Conservation (phyloP, 2,888 invertebrate species). For the Morpho deidamia region DNA sequence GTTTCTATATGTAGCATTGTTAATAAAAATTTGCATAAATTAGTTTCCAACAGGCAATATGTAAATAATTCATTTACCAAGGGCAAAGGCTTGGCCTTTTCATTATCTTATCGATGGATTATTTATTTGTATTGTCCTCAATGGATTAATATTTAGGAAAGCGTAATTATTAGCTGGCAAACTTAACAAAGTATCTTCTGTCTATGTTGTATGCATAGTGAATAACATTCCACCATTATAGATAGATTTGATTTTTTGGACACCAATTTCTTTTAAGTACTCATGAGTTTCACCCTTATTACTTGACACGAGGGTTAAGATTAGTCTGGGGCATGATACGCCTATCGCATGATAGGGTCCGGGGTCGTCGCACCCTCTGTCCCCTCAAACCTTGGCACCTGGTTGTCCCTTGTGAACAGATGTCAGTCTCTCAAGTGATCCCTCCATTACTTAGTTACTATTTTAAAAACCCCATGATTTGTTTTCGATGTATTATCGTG, state of each 20-base stretch:
- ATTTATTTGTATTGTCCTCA: conserved; percentile 3
- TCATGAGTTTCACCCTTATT: conserved; percentile 7
- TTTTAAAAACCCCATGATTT: conserved; percentile 18
- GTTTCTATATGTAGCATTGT: not conserved
- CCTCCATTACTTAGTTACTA: conserved; percentile 22
- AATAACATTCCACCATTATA: not conserved
- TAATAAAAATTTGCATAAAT: conserved; percentile 5
- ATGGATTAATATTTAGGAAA: not conserved
- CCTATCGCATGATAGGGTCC: conserved; percentile 45
- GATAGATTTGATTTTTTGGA: not conserved
- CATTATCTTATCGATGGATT: conserved; percentile 12
- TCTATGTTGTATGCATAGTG: not conserved
- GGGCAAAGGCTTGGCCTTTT: conserved; percentile 4
- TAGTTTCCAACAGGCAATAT: conserved; percentile 1
- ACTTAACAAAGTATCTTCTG: not conserved
- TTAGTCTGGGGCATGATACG: conserved; percentile 31
- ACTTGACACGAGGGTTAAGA: conserved; percentile 31
- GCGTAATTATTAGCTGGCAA: too few species aligned
- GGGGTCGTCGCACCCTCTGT: conserved; percentile 70
- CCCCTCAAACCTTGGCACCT: conserved; percentile 64
- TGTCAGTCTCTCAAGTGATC: conserved; percentile 48
- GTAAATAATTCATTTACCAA: conserved; percentile 14
- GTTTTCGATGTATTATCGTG: conserved; percentile 1
- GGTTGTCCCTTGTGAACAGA: conserved; percentile 67
- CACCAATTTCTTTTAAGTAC: not conserved